Percentiles rank a stretch among this genome's conserved stretches.
These are phyloP conservation scores for Cephalophus harveyi DNA, from an alignment of 2,113 vertebrate genomes.

Conservation along the genomic window DNA sequence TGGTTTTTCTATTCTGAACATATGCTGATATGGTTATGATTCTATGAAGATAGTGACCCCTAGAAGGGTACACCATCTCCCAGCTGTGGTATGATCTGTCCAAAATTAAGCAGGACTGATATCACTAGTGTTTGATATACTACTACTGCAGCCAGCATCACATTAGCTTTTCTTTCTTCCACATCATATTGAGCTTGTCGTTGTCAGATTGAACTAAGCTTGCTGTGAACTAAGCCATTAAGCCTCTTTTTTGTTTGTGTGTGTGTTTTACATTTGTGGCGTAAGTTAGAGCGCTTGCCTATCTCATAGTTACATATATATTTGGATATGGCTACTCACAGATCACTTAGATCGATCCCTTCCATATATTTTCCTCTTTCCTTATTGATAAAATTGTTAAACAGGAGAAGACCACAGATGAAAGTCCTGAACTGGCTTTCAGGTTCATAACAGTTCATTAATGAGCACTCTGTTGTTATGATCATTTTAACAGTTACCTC, in stretches of 20 bases:
- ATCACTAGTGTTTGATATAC: not conserved
- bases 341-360: not conserved
- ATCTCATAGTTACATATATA: not conserved
- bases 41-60: not conserved
- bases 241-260: not conserved
- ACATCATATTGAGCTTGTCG: not conserved
- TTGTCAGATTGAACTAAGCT: not conserved
- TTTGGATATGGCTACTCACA: not conserved
- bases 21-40: not conserved
- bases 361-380: not conserved
- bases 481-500: not conserved
- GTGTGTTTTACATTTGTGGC: not conserved
- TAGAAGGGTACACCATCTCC: not conserved
- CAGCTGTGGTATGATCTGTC: not conserved
- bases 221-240: not conserved
- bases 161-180: not conserved
- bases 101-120: not conserved
- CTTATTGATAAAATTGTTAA: not conserved
- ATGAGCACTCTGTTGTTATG: not conserved
- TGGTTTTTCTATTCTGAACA: not conserved
- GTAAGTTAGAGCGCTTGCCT: not conserved
- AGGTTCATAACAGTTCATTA: not conserved
- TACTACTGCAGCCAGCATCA: not conserved
- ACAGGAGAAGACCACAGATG: not conserved
- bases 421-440: not conserved